Base-by-base conservation (phyloP, 1,140 invertebrate genomes). In the Solen grandis region DNA sequence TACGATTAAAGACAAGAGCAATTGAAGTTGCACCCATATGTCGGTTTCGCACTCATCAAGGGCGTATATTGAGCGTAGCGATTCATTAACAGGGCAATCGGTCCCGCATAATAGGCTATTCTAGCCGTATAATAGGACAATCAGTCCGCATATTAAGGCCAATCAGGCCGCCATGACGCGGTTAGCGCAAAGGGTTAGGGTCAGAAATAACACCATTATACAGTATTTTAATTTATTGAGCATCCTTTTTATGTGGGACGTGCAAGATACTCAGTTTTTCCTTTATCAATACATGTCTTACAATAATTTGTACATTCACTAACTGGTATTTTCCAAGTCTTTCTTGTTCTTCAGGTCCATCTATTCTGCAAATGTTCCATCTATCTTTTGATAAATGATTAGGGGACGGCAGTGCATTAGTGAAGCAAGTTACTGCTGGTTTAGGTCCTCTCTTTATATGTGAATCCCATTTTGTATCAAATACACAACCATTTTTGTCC, bases 271-370 rank as follows among this genome's bases (percentile, higher is more conserved):
- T 55, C 16, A 19, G 52, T 55, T 55, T 55, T 55, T 55, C 52
- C 52, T 55, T 55, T 55, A 55, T 55, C 52, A 55, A 55, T 55
- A 55, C 52, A 55, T 55, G 52, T 55, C 52, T 55, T 55, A 55
- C 52, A 55, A 55, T 5, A 55, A 55, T 55, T 55, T 55, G 52
- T 55, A 19, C 4, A 4, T 55, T 55, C 52, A 55, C 52, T 55
- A 55, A 55, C 52, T 55, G 52, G 52, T 55, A 55, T 55, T 55
- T 55, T 55, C n/a, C 52, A 55, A 55, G 52, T 55, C 52, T 55
- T 55, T 55, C 52, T 55, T 55, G 52, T 55, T 55, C 52, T 55
- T 55, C 52, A 55, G 52, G 52, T 55, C 52, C 52, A 55, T 55
- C 52, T 55, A 55, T 55, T 55, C 4, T 55, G 52, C 52, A 55